These are phyloP conservation scores for Mugil cephalus DNA, from an alignment of 2,113 vertebrate species.

Conservation along the genomic window DNA sequence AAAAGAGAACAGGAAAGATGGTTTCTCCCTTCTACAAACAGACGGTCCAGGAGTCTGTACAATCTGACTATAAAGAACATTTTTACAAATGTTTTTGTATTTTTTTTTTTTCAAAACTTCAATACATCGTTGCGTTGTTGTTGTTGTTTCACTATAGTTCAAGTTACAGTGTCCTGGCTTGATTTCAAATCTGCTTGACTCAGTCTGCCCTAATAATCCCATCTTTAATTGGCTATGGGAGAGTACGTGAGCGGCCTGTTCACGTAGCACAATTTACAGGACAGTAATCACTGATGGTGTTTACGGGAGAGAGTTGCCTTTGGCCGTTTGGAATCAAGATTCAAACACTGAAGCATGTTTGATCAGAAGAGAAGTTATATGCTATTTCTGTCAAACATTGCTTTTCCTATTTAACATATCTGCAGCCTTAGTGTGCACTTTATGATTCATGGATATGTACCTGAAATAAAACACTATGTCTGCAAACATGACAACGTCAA, in stretches of 20 bases:
- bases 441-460: background rate
- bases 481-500: too few relatives aligned
- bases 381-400: too few relatives aligned
- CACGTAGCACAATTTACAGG: background rate
- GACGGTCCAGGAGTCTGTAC: background rate
- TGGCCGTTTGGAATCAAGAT: background rate
- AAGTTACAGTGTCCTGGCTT: constrained; percentile 43
- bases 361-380: background rate
- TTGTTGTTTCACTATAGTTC: constrained; percentile 28
- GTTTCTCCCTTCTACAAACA: too few relatives aligned
- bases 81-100: background rate
- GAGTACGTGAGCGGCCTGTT: constrained; percentile 31
- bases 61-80: background rate
- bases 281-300: background rate
- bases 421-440: too few relatives aligned
- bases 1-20: background rate
- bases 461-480: background rate
- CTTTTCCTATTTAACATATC: too few relatives aligned
- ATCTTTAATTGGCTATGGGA: constrained; percentile 61
- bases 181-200: constrained; percentile 51
- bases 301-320: background rate
- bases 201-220: constrained; percentile 69
- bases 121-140: background rate
- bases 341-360: background rate
- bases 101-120: background rate